Base-by-base conservation (phyloP, 1,140 invertebrate genomes). In the Musca vetustissima region DNA sequence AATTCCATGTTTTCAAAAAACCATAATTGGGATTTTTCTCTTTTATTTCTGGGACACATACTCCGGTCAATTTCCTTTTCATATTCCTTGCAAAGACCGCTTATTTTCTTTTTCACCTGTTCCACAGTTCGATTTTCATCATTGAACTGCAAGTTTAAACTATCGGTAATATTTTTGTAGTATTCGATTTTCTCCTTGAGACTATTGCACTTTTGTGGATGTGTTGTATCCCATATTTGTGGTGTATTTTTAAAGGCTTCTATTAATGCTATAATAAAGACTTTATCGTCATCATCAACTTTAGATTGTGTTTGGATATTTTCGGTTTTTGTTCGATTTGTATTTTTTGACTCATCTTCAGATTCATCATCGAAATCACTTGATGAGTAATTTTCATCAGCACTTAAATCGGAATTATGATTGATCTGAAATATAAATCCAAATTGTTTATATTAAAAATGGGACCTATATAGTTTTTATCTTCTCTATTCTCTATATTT, bases 1-100 rank as follows among this genome's bases (percentile, higher is more conserved):
- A 65, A 57, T 15, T 55, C 61, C 50, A 69, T 66, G 8, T 69
- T 65, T 9, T 36, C 69, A 70, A 24, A 66, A 32, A 24, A 66
- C 64, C 64, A 70, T 32, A 36, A n/a, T 3, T 57, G 21, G 15
- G 32, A 22, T 57, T 65, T 49, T 32, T 66, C 48, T 4, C 14
- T 14, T 14, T 24, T 57, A 19, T 17, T 55, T 17, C 32, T 57
- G 14, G 7, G 32, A 13, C 36, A 19, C 11, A 61, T 61, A 43
- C 36, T 28, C 28, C 17, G 36, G 17, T 61, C n/a, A 43, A 61
- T 7, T 43, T 61, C 57, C 14, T 61, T 61, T 19, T 61, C 57
- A 21, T 61, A 61, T 36, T 61, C 28, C 32, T 61, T 61, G 17
- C 57, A 61, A 19, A 61, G 36, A 21, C 11, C 32, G 52, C 49